These are phyloP conservation scores for Sylvietta virens DNA, from an alignment of 2,113 vertebrate species.

Conservation along the genomic window DNA sequence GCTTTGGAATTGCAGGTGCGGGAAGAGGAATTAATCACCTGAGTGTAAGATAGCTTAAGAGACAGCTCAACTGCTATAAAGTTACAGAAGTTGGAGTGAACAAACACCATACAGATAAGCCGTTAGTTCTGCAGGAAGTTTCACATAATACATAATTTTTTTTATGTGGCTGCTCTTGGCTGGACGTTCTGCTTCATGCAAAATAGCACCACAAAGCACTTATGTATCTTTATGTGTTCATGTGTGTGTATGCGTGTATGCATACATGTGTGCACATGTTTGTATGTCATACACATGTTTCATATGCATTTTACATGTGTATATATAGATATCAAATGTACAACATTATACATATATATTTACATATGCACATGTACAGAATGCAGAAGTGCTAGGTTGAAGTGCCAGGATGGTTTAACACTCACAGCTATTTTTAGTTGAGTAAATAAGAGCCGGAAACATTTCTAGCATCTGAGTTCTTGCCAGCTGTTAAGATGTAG, in stretches of 20 bases:
- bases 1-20: background rate
- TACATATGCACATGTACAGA: background rate
- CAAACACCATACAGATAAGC: background rate
- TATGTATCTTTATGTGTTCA: rapidly evolving
- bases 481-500: background rate
- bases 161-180: background rate
- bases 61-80: background rate
- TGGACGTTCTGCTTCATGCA: background rate
- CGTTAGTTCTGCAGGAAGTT: background rate
- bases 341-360: background rate
- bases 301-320: background rate
- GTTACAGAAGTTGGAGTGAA: background rate
- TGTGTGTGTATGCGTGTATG: background rate
- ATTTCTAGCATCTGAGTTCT: background rate
- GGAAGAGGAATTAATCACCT: background rate
- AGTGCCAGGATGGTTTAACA: background rate
- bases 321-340: background rate
- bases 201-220: background rate
- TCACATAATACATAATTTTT: rapidly evolving
- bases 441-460: conserved; percentile 19
- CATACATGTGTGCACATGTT: no score
- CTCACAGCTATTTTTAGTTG: background rate
- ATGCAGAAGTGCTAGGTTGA: background rate
- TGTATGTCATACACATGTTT: rapidly evolving
- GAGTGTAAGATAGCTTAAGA: background rate